Evolutionary conservation across 1,140 invertebrate species (phyloP), one percentile per base, ranked within the genome.

Genomic region (Theocolax elegans): DNA sequence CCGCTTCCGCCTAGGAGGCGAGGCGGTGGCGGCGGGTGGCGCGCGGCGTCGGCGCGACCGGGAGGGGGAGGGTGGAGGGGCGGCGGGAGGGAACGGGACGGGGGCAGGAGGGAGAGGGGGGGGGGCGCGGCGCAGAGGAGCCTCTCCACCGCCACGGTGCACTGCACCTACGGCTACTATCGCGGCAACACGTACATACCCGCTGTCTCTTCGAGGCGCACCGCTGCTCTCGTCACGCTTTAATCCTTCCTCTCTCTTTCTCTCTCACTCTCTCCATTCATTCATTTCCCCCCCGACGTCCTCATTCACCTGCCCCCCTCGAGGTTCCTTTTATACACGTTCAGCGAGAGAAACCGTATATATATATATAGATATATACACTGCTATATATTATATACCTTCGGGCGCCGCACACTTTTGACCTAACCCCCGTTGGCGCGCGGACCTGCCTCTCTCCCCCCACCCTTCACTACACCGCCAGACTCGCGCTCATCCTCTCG

Each of bases 111-210:
- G 31, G 17, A 15, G 67, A 13, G 59, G 42, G 54, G 17, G 25
- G 42, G 31, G 12, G 72, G 60, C 46, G 58, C 72, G 65, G 67
- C 64, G 23, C 29, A 64, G 48, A 62, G 66, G 67, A 69, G 51
- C 72, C 68, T 66, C 64, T 66, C 58, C 58, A 49, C 59, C 62
- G 46, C 65, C 70, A 72, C 73, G 67, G 73, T 72, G 74, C 77
- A 75, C 76, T 77, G 76, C 72, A 80, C 67, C 73, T 46, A 77
- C 75, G 77, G 73, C 75, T 66, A 77, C 78, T 79, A 77, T 75
- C 79, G 74, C 56, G 73, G 74, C 65, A 76, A 75, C 76, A 77
- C 75, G 76, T 75, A 69, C 67, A 25, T 35, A 46, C 54, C 48
- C 54, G 31, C 13, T 44, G 23, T 48, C 29, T 42, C 38, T n/a